Base-by-base conservation (phyloP, 2,888 invertebrate species). In the Belgica antarctica region DNA sequence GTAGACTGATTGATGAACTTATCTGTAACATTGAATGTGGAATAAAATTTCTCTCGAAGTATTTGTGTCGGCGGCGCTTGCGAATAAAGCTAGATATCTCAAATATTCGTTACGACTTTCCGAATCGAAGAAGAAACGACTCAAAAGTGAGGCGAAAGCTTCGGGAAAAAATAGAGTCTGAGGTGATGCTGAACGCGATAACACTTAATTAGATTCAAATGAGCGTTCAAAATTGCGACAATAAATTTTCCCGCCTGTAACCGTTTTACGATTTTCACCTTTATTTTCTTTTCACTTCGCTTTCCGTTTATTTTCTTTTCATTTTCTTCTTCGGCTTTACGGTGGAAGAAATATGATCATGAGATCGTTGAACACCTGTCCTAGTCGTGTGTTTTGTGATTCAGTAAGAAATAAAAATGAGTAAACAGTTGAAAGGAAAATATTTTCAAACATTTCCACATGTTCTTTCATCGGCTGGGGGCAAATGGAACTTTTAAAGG, bases 11-110 rank as follows among this genome's bases (percentile, higher is more conserved):
- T 41, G 63, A 63, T 63, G 63, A 63, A 41, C 63, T 36, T 62
- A 59, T 59, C 27, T 28, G 27, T 68, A 34, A 52, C 68, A 68
- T 68, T 57, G 68, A 57, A 68, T 22, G 68, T 46, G 68, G 68
- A 46, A 57, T 57, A 57, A 24, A 68, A 57, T 24, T 59, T 66
- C 46, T 17, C n/a, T 28, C 24, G 27, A 68, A 22, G n/a, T 68
- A 68, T 68, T 68, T 68, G 68, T 68, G 68, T 68, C 57, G 68
- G 57, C 65, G 65, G 65, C 68, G 68, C 68, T 68, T 68, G 68
- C 36, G 15, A 15, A 59, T 27, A 59, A 52, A 7, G 24, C 3
- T 15, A 63, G 52, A 68, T 57, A 52, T 52, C 52, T 57, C n/a
- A 68, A 31, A 68, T 57, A 34, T 68, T 68, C 57, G 57, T 57